Conservation (phyloP, 1,140 invertebrate genomes). For the Dreissena polymorpha region DNA sequence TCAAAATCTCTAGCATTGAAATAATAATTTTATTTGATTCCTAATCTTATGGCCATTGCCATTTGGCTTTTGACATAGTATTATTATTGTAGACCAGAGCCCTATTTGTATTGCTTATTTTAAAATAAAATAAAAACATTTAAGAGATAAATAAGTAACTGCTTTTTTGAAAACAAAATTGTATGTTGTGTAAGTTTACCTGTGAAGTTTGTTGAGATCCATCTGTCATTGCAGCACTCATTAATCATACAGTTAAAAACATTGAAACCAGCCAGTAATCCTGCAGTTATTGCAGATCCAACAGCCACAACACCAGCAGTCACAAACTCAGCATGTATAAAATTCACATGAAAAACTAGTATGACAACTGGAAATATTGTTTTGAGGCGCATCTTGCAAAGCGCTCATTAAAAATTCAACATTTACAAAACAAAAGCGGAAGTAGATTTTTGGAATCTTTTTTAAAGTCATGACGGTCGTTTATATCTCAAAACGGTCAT, state of each 20-base stretch:
- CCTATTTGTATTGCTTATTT: too few species aligned
- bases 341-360: background rate
- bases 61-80: too few species aligned
- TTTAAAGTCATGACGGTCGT: background rate
- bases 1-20: too few species aligned
- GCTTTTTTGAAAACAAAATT: too few species aligned
- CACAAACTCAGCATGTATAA: conserved; percentile 3
- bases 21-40: too few species aligned
- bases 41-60: too few species aligned
- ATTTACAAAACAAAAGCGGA: conserved; percentile 9
- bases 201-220: conserved; percentile 65
- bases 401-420: background rate
- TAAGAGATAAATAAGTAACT: too few species aligned
- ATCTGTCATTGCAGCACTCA: conserved; percentile 63
- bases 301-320: conserved; percentile 46
- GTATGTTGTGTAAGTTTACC: conserved; percentile 52
- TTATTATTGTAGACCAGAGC: too few species aligned
- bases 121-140: too few species aligned
- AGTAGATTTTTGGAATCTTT: background rate
- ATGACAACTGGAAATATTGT: background rate
- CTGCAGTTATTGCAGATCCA: conserved; percentile 39
- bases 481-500: too few species aligned
- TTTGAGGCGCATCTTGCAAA: background rate
- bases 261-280: conserved; percentile 45
- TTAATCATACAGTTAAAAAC: conserved; percentile 43